phyloP scores from a whole-genome alignment of 2,113 vertebrate genomes.

The Cacatua alba region DNA sequence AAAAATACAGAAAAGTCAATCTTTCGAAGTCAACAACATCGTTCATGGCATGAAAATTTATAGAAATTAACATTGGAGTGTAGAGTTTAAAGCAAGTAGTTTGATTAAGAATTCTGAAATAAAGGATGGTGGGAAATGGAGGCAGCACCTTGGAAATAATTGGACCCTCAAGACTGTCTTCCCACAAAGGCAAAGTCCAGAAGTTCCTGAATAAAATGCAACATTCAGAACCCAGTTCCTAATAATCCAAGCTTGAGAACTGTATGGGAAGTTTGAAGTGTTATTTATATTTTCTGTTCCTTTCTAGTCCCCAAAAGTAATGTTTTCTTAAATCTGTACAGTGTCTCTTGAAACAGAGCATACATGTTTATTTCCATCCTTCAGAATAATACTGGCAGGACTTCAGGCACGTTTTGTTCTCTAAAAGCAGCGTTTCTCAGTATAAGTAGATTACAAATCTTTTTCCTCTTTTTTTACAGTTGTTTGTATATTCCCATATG shows the following conservation, averaged over 20 bases:
- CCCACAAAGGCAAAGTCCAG: neutral
- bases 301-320: neutral
- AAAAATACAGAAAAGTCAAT: neutral
- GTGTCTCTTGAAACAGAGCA: neutral
- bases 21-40: neutral
- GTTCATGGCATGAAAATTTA: neutral
- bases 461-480: neutral
- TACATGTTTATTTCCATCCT: neutral
- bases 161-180: neutral
- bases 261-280: neutral
- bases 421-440: neutral
- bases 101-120: neutral
- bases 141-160: neutral
- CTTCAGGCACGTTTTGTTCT: neutral
- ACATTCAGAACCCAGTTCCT: neutral
- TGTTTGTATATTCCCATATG: constrained; percentile 30
- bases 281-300: neutral
- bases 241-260: neutral
- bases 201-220: neutral
- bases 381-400: constrained; percentile 19
- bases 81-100: neutral
- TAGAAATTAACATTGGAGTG: neutral
- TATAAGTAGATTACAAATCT: neutral
- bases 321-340: neutral
- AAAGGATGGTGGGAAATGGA: neutral